Evolutionary conservation across 2,888 invertebrate species (phyloP).

Genomic region (Endotricha flammealis): DNA sequence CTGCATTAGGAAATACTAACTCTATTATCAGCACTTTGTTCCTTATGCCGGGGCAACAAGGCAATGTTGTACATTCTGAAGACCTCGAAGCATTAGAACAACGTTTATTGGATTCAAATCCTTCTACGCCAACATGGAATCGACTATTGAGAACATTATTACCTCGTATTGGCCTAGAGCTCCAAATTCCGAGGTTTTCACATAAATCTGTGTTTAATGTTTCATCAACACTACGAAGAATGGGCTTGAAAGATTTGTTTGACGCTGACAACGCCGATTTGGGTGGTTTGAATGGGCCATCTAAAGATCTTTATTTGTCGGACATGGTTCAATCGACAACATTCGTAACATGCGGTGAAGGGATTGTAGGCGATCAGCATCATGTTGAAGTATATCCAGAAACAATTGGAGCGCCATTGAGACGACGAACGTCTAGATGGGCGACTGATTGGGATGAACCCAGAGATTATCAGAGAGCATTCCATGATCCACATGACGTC

Average conservation of each 20-base stretch:
- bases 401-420: slow-evolving; percentile 63
- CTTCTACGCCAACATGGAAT: slow-evolving; percentile 84
- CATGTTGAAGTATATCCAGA: slow-evolving; percentile 90
- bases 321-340: slow-evolving; percentile 90
- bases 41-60: slow-evolving; percentile 91
- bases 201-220: slow-evolving; percentile 90
- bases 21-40: slow-evolving; percentile 87
- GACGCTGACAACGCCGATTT: slow-evolving; percentile 87
- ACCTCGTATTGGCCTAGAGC: slow-evolving; percentile 86
- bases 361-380: slow-evolving; percentile 83
- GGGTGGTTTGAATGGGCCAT: slow-evolving; percentile 87
- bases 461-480: slow-evolving; percentile 82
- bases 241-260: slow-evolving; percentile 90
- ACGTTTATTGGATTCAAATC: slow-evolving; percentile 81
- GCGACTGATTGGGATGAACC: slow-evolving; percentile 72
- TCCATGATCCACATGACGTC: slow-evolving; percentile 81
- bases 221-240: slow-evolving; percentile 85
- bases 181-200: slow-evolving; percentile 90
- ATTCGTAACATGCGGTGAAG: slow-evolving; percentile 91
- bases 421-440: slow-evolving; percentile 67
- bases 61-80: slow-evolving; percentile 87
- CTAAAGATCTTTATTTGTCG: slow-evolving; percentile 88
- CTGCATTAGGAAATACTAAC: slow-evolving; percentile 84
- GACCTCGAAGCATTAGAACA: slow-evolving; percentile 86
- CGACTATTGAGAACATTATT: slow-evolving; percentile 84